Evolutionary conservation across 2,797 vertebrate genomes (phyloP).

Genomic region (Silurus lanzhouensis): DNA sequence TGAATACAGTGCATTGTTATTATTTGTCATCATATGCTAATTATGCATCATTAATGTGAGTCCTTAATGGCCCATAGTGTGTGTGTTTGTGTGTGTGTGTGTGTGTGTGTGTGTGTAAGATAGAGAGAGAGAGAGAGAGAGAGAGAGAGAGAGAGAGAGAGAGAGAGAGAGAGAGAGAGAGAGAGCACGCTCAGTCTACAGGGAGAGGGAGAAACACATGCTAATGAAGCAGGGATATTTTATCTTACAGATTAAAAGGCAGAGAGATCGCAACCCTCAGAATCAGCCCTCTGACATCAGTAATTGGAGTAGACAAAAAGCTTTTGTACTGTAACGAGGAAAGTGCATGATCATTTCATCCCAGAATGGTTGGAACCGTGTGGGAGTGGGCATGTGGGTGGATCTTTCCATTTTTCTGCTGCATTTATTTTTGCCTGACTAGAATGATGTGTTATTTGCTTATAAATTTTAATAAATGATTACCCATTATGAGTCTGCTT

Average conservation of each 20-base stretch:
- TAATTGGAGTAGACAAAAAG: constrained; percentile 83
- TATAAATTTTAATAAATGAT: background rate
- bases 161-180: no score
- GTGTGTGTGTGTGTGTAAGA: constrained; percentile 58
- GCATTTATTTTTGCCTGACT: background rate
- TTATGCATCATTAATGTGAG: constrained; percentile 97
- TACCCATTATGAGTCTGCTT: background rate
- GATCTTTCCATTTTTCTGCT: background rate
- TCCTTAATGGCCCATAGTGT: constrained; percentile 85
- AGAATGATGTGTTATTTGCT: background rate
- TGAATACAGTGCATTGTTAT: constrained; percentile 86
- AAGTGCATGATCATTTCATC: constrained; percentile 33
- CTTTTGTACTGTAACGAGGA: constrained; percentile 75
- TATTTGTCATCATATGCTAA: constrained; percentile 97
- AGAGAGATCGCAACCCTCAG: constrained; percentile 84
- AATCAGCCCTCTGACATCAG: constrained; percentile 83
- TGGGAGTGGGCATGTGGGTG: constrained; percentile 5
- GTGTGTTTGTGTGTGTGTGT: constrained; percentile 84
- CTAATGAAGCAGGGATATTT: constrained; percentile 84
- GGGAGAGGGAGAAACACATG: constrained; percentile 74
- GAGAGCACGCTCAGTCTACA: constrained; percentile 63
- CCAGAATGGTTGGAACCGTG: background rate
- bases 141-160: background rate
- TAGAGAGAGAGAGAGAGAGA: constrained; percentile 61
- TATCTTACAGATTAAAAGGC: constrained; percentile 88